Conservation (phyloP, 2,888 invertebrate species). For the Hydropsyche betteni region DNA sequence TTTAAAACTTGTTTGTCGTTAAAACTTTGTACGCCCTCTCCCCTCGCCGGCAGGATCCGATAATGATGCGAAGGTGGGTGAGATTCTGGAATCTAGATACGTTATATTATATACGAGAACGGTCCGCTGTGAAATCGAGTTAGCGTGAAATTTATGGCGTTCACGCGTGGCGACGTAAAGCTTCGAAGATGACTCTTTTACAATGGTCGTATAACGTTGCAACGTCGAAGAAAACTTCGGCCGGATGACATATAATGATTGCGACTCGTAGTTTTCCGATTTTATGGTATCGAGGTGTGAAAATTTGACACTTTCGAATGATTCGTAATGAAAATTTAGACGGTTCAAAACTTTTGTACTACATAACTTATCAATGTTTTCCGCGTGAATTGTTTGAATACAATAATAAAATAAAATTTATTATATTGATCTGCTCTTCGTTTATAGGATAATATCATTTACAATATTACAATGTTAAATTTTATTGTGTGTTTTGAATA, state of each 20-base stretch:
- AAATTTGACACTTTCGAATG: no score
- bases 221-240: conserved; percentile 19
- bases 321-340: no score
- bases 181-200: conserved; percentile 18
- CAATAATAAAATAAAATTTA: no score
- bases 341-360: no score
- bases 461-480: no score
- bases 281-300: no score
- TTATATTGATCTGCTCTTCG: not conserved
- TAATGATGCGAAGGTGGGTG: conserved; percentile 34
- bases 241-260: no score
- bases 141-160: conserved; percentile 30
- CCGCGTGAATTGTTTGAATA: no score
- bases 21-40: conserved; percentile 41
- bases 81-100: conserved; percentile 1
- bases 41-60: conserved; percentile 7
- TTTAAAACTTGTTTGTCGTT: conserved; percentile 51
- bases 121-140: conserved; percentile 30
- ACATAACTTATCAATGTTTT: no score
- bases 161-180: conserved; percentile 12
- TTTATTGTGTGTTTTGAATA: no score
- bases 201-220: not conserved
- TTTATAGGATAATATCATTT: not conserved
- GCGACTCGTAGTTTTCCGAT: no score
- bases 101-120: not conserved